These are phyloP conservation scores for Trichopoda pennipes DNA, from an alignment of 2,888 invertebrate species.

Conservation along the genomic window DNA sequence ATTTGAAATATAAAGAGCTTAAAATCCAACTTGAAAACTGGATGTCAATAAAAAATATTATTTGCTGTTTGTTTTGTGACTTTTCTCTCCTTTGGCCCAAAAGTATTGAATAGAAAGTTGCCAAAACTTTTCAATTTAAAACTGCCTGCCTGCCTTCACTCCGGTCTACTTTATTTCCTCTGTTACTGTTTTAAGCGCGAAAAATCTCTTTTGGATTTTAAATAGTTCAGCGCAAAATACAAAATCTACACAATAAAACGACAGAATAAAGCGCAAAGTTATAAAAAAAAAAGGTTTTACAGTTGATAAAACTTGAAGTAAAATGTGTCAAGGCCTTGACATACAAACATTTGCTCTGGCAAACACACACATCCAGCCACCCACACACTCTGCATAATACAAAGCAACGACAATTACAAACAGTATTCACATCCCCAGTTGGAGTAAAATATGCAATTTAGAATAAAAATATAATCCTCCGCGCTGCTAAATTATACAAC, in stretches of 20 bases:
- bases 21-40: too few relatives aligned
- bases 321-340: constrained; percentile 69
- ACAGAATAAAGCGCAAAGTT: constrained; percentile 5
- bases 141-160: neutral
- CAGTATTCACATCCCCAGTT: constrained; percentile 43
- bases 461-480: constrained; percentile 21
- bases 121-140: neutral
- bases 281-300: constrained; percentile 32
- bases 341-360: constrained; percentile 49
- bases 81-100: neutral
- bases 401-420: constrained; percentile 5
- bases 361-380: neutral
- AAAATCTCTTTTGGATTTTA: constrained; percentile 21
- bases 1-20: too few relatives aligned
- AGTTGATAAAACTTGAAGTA: constrained; percentile 50
- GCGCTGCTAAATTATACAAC: constrained; percentile 47
- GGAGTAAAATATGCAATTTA: constrained; percentile 20
- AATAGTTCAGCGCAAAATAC: neutral
- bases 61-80: too few relatives aligned
- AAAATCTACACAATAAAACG: constrained; percentile 1
- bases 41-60: too few relatives aligned
- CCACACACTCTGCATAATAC: constrained; percentile 1
- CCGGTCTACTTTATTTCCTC: too few relatives aligned
- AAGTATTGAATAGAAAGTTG: neutral
- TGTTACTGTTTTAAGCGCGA: neutral